phyloP scores from a whole-genome alignment of 2,113 vertebrate species.

The Steatornis caripensis region DNA sequence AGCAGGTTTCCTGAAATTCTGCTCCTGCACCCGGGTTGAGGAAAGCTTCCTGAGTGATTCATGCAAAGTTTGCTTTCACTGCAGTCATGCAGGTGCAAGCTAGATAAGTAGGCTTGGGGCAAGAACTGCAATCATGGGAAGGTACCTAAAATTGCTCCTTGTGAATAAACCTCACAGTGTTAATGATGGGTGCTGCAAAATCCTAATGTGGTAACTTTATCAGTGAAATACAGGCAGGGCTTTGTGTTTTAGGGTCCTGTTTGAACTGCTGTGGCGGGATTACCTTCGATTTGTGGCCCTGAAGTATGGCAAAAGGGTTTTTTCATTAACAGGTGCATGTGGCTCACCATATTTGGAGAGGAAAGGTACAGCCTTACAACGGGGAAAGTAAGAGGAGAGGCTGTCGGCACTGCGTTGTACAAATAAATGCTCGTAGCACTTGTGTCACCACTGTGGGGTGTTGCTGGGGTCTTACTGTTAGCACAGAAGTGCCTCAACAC shows the following conservation, averaged over 20 bases:
- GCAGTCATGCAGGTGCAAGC: not conserved
- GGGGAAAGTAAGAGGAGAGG: not conserved
- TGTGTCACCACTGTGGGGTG: not conserved
- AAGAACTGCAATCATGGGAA: not conserved
- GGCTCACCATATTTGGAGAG: not conserved
- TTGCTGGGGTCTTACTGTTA: not conserved
- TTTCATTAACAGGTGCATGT: slow-evolving; percentile 71
- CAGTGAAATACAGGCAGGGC: not conserved
- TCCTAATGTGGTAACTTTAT: not conserved
- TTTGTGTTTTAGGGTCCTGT: slow-evolving; percentile 77
- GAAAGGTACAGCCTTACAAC: not conserved
- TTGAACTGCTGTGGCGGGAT: slow-evolving; percentile 85
- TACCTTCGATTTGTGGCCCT: slow-evolving; percentile 81
- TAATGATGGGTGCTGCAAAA: not conserved
- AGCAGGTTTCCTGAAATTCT: not conserved
- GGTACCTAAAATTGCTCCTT: rapidly evolving
- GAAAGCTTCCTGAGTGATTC: not conserved
- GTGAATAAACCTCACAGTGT: rapidly evolving
- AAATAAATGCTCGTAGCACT: not conserved
- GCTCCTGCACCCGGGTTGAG: not conserved
- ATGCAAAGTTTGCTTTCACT: not conserved
- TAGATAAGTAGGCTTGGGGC: not conserved
- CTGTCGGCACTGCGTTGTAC: not conserved
- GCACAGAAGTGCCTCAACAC: not conserved
- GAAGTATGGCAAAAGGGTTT: slow-evolving; percentile 79